Evolutionary conservation across 2,113 vertebrate genomes (phyloP), one percentile per base, ranked within the genome.

Genomic region (Grallaria varia): DNA sequence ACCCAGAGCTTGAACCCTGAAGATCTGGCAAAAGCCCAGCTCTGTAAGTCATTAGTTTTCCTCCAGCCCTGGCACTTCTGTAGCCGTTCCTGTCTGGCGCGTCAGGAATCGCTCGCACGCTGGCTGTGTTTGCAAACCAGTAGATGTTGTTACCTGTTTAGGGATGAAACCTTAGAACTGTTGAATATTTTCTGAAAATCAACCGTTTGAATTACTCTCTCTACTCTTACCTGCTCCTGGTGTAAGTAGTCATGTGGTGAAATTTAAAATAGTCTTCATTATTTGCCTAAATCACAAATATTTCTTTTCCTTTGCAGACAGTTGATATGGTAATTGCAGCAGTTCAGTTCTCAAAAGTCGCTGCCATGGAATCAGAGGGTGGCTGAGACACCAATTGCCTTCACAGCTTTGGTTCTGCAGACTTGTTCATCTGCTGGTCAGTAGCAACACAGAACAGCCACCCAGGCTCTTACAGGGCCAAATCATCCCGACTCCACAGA

Each of bases 91-190:
- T 75, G 3, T 91, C 87, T 80, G 63, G 40, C 31, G 47, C 15
- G 37, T 45, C 22, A 6, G 30, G 33, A 62, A 5, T 73, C 0
- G 0, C 24, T 52, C 0, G 0, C 37, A 16, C 2, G 9, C 30
- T 4, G 33, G 25, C 24, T 27, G 4, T 1, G 3, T 75, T 37
- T 55, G 42, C 45, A 79, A 50, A 45, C 19, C 35, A 10, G 37
- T n/a, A 78, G 78, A 23, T 53, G 49, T 37, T 63, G 22, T 42
- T 66, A 55, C 44, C 60, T 42, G 64, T 74, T 64, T 22, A 87
- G 37, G 96, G 75, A 88, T 31, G 60, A 93, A 69, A 47, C 42
- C 37, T 90, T 37, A 35, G 35, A 82, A 37, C 47, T 8, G 3
- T 31, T 69, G 52, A 50, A 33, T 76, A 23, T 59, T 84, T 92